These are phyloP conservation scores for Craseonycteris thonglongyai DNA, from an alignment of 2,113 vertebrate species.

Conservation along the genomic window DNA sequence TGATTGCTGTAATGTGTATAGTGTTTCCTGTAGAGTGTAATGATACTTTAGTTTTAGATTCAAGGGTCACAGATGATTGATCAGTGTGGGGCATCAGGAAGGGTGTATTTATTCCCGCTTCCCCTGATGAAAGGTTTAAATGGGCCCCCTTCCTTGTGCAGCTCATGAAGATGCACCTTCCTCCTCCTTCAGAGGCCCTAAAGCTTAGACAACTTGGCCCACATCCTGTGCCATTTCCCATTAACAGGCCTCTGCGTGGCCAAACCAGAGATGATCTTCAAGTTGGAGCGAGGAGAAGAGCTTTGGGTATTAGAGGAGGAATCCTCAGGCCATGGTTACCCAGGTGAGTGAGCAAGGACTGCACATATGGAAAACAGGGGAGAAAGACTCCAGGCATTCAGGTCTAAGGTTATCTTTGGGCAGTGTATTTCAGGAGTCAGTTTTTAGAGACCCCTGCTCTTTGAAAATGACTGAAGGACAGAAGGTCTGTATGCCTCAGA, in stretches of 20 bases:
- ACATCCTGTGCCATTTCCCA: conserved; percentile 51
- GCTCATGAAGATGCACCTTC: conserved; percentile 42
- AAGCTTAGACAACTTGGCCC: conserved; percentile 45
- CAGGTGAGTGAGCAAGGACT: conserved; percentile 40
- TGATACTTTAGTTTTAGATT: conserved; percentile 11
- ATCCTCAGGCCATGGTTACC: conserved; percentile 6
- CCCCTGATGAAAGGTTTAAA: conserved; percentile 32
- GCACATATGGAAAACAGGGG: background rate
- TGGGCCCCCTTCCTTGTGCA: conserved; percentile 29
- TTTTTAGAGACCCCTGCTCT: background rate
- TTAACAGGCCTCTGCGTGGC: conserved; percentile 65
- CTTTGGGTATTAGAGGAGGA: conserved; percentile 55
- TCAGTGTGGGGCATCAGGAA: background rate
- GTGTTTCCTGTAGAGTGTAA: background rate
- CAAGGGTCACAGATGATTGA: background rate
- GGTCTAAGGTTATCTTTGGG: background rate
- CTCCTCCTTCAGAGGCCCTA: conserved; percentile 45
- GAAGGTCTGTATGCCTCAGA: background rate
- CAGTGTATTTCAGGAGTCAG: background rate
- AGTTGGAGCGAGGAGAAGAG: conserved; percentile 63
- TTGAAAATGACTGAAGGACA: conserved; percentile 5
- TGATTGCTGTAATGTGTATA: background rate
- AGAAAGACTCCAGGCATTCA: background rate
- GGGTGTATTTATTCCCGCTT: background rate
- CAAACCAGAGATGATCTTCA: conserved; percentile 69